These are phyloP conservation scores for Metalampra italica DNA, from an alignment of 2,888 invertebrate genomes.

Conservation along the genomic window DNA sequence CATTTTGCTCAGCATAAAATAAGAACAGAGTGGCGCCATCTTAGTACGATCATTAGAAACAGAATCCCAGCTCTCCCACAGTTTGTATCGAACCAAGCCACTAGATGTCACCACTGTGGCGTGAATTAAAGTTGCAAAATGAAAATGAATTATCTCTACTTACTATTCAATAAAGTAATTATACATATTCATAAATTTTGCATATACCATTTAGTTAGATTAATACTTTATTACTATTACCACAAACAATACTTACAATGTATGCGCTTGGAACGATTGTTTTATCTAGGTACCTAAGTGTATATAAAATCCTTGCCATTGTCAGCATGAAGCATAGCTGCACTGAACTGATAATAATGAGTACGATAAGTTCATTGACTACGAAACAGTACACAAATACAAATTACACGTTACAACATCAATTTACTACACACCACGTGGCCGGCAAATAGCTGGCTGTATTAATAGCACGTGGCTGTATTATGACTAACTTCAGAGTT, in stretches of 20 bases:
- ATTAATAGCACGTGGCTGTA: conserved; percentile 29
- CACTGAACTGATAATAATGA: no score
- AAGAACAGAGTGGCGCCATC: conserved; percentile 37
- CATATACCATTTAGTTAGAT: not conserved
- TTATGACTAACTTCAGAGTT: conserved; percentile 27
- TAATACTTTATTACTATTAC: not conserved
- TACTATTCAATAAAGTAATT: not conserved
- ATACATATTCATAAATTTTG: not conserved
- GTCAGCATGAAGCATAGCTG: not conserved
- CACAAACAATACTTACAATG: not conserved
- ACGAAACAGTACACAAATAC: conserved; percentile 13
- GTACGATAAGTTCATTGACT: not conserved
- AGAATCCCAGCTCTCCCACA: not conserved
- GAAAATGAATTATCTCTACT: not conserved
- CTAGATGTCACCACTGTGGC: not conserved
- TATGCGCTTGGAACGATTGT: not conserved
- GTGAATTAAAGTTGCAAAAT: not conserved
- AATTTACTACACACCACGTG: conserved; percentile 31
- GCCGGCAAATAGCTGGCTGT: conserved; percentile 21
- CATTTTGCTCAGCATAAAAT: no score
- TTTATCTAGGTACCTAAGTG: no score
- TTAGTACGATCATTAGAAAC: conserved; percentile 20
- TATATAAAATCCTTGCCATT: not conserved
- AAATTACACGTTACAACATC: not conserved
- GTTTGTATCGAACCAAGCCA: not conserved